A percentile compares a stretch with the other conserved stretches of the same genome.
Conservation (phyloP, 2,888 invertebrate genomes). For the Geophilus truncorum region DNA sequence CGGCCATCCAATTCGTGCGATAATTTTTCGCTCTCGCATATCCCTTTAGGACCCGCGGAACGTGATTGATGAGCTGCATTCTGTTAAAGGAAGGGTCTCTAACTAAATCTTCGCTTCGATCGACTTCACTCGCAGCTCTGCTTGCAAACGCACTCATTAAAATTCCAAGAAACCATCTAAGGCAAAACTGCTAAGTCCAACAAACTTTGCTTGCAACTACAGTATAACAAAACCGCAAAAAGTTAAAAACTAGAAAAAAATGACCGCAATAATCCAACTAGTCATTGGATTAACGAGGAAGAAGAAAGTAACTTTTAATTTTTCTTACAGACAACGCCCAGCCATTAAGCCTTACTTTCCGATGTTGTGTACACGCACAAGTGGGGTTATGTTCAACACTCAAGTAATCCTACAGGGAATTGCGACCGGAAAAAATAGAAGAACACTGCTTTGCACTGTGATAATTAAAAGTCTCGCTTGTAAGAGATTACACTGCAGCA, state of each 20-base stretch:
- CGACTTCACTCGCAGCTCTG: neutral
- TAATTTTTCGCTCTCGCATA: neutral
- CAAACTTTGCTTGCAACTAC: neutral
- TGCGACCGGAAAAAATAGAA: neutral
- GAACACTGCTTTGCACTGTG: constrained; percentile 20
- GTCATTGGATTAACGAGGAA: neutral
- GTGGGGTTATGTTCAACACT: neutral
- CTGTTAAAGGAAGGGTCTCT: neutral
- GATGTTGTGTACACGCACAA: neutral
- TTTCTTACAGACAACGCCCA: constrained; percentile 6
- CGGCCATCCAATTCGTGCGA: constrained; percentile 2
- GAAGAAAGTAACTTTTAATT: neutral
- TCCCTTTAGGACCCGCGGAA: neutral
- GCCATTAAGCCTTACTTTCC: neutral
- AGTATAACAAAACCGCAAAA: neutral
- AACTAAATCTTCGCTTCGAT: constrained; percentile 5
- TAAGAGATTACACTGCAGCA: constrained; percentile 16
- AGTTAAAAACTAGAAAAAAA: neutral
- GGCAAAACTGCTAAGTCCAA: neutral
- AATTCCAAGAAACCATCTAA: neutral
- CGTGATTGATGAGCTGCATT: constrained; percentile 6
- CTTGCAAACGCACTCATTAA: neutral
- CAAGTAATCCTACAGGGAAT: neutral
- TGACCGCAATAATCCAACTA: neutral
- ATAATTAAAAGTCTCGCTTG: neutral